A percentile compares a stretch with the other conserved stretches of the same genome.
These are phyloP conservation scores for Sardinella longiceps DNA, from an alignment of 2,797 vertebrate species.

Conservation along the genomic window DNA sequence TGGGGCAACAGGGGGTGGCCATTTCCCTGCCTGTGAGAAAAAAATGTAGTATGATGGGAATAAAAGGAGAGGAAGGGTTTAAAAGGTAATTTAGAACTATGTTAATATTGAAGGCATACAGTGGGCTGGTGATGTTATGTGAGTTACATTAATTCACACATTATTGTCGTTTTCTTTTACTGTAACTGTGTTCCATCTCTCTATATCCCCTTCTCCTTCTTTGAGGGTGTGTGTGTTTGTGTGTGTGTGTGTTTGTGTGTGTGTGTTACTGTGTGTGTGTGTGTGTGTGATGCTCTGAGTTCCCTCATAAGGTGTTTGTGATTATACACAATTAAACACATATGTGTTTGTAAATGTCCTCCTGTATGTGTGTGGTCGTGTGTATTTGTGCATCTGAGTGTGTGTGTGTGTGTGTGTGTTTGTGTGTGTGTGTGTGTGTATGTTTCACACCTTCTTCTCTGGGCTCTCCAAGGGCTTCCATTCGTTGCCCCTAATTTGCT, in stretches of 20 bases:
- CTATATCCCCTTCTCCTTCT: too few species aligned
- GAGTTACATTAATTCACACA: too few species aligned
- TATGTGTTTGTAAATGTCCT: background rate
- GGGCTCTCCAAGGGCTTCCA: slow-evolving; percentile 91
- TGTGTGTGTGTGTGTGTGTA: background rate
- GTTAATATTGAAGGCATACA: too few species aligned
- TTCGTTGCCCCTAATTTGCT: slow-evolving; percentile 92
- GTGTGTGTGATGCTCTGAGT: background rate
- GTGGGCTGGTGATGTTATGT: too few species aligned
- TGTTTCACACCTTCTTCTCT: slow-evolving; percentile 82
- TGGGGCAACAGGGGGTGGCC: slow-evolving; percentile 90
- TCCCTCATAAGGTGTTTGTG: too few species aligned
- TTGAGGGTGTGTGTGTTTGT: too few species aligned
- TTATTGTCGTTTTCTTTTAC: background rate
- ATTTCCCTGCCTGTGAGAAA: slow-evolving; percentile 73
- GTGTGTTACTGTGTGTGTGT: background rate
- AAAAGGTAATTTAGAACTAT: too few species aligned
- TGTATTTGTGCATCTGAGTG: background rate
- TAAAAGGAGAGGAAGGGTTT: background rate
- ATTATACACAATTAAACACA: too few species aligned
- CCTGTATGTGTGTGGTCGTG: background rate
- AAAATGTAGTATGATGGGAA: background rate
- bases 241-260: background rate
- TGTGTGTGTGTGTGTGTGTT: background rate
- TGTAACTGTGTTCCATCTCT: background rate